These are phyloP conservation scores for Drosophila lacteicornis DNA, from an alignment of 1,140 invertebrate species.

Conservation along the genomic window DNA sequence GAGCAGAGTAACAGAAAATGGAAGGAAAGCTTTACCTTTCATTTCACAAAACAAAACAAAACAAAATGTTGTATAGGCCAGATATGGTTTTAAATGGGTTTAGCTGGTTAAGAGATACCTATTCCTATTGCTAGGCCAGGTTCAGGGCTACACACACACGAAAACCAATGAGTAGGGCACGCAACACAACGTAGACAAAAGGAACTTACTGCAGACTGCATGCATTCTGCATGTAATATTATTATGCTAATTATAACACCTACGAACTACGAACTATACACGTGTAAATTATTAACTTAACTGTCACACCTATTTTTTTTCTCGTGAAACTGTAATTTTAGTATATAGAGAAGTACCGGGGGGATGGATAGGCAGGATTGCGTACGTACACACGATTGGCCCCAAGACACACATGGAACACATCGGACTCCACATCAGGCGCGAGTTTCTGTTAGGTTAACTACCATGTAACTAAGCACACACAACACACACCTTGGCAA, in stretches of 20 bases:
- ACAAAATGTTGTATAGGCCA: constrained; percentile 19
- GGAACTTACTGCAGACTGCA: constrained; percentile 44
- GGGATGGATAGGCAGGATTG: constrained; percentile 2
- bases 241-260: constrained; percentile 48
- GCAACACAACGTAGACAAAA: constrained; percentile 40
- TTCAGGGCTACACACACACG: neutral
- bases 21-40: neutral
- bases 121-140: constrained; percentile 3
- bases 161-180: constrained; percentile 16
- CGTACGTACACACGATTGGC: neutral
- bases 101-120: constrained; percentile 3
- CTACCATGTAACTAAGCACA: constrained; percentile 13
- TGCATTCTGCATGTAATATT: constrained; percentile 42
- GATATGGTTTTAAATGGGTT: constrained; percentile 10
- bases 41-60: neutral
- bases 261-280: constrained; percentile 42
- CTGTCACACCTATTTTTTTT: constrained; percentile 28
- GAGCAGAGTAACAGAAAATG: neutral
- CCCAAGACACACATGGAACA: neutral
- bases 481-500: constrained; percentile 4
- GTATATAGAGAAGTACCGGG: constrained; percentile 22
- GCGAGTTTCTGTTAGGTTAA: constrained; percentile 38
- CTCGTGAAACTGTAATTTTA: constrained; percentile 40
- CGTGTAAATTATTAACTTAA: constrained; percentile 61
- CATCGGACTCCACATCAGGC: constrained; percentile 13